These are phyloP conservation scores for Pristiophorus japonicus DNA, from an alignment of 2,113 vertebrate genomes.

Conservation along the genomic window DNA sequence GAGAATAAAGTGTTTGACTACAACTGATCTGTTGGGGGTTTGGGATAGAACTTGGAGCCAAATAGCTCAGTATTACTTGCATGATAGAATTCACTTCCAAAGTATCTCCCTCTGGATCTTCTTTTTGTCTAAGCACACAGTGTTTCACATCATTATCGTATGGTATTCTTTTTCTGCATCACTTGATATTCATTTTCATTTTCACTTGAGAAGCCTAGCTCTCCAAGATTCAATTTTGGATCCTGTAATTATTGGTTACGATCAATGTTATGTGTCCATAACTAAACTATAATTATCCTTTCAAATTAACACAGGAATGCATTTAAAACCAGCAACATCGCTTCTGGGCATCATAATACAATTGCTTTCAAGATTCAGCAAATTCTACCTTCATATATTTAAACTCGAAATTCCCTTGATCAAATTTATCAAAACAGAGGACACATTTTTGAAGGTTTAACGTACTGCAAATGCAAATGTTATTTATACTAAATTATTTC, in stretches of 20 bases:
- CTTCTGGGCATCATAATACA: neutral
- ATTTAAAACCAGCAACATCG: neutral
- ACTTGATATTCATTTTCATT: conserved; percentile 18
- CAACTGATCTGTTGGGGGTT: neutral
- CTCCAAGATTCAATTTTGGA: neutral
- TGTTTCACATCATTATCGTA: neutral
- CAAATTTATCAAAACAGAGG: neutral
- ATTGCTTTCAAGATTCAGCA: neutral
- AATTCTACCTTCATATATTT: neutral
- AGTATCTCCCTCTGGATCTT: neutral
- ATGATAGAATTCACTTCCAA: conserved; percentile 24
- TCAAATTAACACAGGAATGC: conserved; percentile 17
- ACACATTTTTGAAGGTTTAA: neutral
- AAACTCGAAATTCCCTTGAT: conserved; percentile 5
- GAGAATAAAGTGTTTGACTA: neutral
- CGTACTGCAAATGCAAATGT: conserved; percentile 4
- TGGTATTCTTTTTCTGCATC: neutral
- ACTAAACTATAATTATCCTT: conserved; percentile 28
- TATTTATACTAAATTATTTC: neutral
- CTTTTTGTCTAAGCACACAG: neutral
- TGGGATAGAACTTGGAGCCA: neutral
- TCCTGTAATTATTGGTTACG: conserved; percentile 7
- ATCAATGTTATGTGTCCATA: neutral
- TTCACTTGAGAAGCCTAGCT: neutral
- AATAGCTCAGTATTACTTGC: neutral